Percentiles rank a stretch among this genome's conserved stretches.
Conservation (phyloP, 2,113 vertebrate species). For the Onychostruthus taczanowskii region DNA sequence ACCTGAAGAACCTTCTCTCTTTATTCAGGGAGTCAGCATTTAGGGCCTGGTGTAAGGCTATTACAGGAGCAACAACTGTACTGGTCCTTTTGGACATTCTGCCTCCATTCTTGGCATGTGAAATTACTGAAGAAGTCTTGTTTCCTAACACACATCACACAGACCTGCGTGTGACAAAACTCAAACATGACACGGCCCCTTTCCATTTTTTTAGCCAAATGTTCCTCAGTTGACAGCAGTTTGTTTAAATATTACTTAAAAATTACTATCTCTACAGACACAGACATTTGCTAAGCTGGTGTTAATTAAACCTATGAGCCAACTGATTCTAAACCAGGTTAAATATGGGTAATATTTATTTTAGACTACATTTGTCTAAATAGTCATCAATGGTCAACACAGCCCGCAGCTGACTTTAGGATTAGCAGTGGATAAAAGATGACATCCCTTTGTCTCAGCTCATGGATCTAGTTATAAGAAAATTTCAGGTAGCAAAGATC, state of each 20-base stretch:
- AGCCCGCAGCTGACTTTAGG: not conserved
- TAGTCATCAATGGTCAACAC: slow-evolving; percentile 10
- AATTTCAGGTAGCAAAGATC: not conserved
- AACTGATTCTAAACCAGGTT: not conserved
- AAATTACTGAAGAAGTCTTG: not conserved
- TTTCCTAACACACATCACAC: not conserved
- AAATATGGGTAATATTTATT: slow-evolving; percentile 27
- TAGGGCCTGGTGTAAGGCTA: not conserved
- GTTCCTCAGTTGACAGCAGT: not conserved
- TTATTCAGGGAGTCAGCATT: not conserved
- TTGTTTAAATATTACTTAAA: not conserved
- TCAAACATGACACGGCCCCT: not conserved
- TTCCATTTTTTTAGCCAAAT: not conserved
- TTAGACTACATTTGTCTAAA: slow-evolving; percentile 18
- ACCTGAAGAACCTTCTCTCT: not conserved
- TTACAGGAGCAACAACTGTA: not conserved
- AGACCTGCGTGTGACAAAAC: not conserved
- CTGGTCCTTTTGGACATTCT: not conserved
- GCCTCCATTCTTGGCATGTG: not conserved
- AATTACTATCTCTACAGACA: not conserved
- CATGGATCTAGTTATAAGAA: not conserved
- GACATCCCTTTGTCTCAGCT: not conserved
- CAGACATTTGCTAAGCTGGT: not conserved
- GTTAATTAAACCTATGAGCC: not conserved
- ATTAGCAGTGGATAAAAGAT: not conserved